These are phyloP conservation scores for Odontothrips loti DNA, from an alignment of 2,888 invertebrate genomes.

Conservation along the genomic window DNA sequence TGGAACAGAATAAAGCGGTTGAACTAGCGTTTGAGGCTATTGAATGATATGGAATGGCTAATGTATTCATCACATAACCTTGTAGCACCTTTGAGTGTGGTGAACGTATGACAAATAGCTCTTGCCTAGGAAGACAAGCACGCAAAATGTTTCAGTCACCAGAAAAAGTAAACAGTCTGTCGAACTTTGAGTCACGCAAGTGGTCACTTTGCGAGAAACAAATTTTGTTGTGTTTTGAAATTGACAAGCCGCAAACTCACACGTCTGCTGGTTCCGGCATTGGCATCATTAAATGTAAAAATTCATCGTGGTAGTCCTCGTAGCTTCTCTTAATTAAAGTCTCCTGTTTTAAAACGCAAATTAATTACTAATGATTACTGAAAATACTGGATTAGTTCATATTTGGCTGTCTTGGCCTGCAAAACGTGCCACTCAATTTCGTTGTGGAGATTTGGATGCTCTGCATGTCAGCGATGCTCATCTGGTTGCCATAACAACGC, in stretches of 20 bases:
- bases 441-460: background rate
- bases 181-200: too few species aligned
- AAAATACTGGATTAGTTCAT: background rate
- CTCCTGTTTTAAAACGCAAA: background rate
- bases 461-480: background rate
- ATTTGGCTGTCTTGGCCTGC: background rate
- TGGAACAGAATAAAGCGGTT: too few species aligned
- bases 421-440: background rate
- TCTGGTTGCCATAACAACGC: constrained; percentile 5
- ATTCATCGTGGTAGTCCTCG: background rate
- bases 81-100: too few species aligned
- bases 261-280: background rate
- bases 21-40: too few species aligned
- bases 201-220: too few species aligned
- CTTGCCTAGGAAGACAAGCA: too few species aligned
- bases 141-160: too few species aligned
- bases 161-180: too few species aligned
- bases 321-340: background rate
- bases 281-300: background rate
- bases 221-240: background rate
- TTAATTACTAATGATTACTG: background rate
- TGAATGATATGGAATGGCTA: too few species aligned
- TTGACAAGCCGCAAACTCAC: constrained; percentile 3
- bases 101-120: too few species aligned
- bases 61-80: too few species aligned